Evolutionary conservation across 2,888 invertebrate species (phyloP).

Genomic region (Pristionchus entomophagus): DNA sequence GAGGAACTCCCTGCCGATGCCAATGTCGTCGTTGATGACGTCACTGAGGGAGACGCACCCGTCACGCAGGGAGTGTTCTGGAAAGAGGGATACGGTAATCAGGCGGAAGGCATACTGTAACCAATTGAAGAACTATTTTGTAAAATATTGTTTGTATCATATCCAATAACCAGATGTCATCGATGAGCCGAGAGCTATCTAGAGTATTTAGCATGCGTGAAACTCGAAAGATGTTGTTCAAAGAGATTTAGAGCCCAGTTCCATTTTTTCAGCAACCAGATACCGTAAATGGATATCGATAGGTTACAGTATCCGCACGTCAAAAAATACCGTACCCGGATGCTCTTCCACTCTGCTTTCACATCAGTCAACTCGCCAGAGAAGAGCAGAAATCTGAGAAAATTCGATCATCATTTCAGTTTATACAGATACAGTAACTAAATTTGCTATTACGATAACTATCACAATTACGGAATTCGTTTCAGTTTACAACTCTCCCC

Average conservation of each 20-base stretch:
- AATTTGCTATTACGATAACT: neutral
- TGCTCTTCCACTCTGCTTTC: conserved; percentile 6
- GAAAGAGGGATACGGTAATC: neutral
- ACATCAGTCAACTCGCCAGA: conserved; percentile 2
- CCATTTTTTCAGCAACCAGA: neutral
- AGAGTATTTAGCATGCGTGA: too few species aligned
- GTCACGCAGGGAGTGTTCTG: neutral
- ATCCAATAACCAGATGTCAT: too few species aligned
- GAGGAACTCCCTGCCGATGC: neutral
- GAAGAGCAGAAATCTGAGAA: conserved; percentile 18
- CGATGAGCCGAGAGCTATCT: too few species aligned
- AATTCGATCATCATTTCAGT: neutral
- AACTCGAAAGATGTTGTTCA: too few species aligned
- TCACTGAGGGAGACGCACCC: neutral
- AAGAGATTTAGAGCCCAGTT: neutral
- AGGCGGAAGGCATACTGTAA: neutral
- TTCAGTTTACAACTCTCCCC: too few species aligned
- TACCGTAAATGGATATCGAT: neutral
- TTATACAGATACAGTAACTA: neutral
- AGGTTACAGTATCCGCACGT: neutral
- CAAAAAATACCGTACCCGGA: neutral
- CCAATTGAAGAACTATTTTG: neutral
- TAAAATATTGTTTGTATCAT: too few species aligned
- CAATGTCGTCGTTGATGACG: neutral
- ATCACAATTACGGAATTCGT: too few species aligned